Base-by-base conservation (phyloP, 2,888 invertebrate species). In the Heliconius cydno region DNA sequence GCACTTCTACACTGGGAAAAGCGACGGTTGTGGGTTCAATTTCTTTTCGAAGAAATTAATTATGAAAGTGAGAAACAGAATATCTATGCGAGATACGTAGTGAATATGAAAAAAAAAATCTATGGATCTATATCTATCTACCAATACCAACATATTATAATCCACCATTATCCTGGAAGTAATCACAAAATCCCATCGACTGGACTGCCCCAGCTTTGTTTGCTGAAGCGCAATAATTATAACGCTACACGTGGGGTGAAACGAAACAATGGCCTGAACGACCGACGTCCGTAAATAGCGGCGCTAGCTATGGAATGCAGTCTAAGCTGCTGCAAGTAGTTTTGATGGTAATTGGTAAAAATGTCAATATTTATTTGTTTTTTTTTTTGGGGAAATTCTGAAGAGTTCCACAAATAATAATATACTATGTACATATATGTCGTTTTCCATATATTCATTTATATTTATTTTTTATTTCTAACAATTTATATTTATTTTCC, bases 131-230 rank as follows among this genome's bases (percentile, higher is more conserved):
- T 70, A 28, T 2, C 28, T n/a, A 0, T 19, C 12, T 63, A 60
- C 34, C 9, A 63, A 57, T 65, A 65, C 65, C 46, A 46, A 41
- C 28, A 65, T 41, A 75, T 34, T 46, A 63, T 4, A 41, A 60
- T 60, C 38, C 68, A 73, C 65, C 74, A 38, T 73, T 78, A 71
- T 46, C 79, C 77, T 78, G 76, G 79, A 82, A 71, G 77, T 77
- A 79, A 80, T 80, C 80, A 80, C 79, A 79, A 82, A 82, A 82
- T 82, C 82, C 81, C 78, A 81, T 82, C 79, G 79, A 79, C 80
- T 82, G 76, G 77, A 79, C 80, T 78, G 77, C 77, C 79, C 74
- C 71, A 77, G 81, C 82, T 82, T 81, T 82, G 82, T 82, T 67
- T 66, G 68, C n/a, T 74, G 76, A 78, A 81, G 67, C 81, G 82